These are phyloP conservation scores for Chaetodon auriga DNA, from an alignment of 2,113 vertebrate genomes.

Conservation along the genomic window DNA sequence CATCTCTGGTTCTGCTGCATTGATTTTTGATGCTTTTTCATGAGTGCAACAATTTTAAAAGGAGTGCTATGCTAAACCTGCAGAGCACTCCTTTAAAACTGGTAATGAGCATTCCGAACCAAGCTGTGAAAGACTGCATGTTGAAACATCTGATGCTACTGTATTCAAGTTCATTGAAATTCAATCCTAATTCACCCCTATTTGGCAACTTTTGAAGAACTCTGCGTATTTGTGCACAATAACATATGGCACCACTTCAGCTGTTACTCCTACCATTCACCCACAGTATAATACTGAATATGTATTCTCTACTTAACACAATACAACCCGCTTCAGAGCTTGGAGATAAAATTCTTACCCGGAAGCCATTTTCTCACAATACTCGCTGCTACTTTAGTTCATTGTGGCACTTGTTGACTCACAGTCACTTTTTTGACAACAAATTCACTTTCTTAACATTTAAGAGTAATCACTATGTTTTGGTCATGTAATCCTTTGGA, in stretches of 20 bases:
- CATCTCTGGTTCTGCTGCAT: background rate
- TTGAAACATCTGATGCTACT: slow-evolving; percentile 31
- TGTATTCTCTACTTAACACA: slow-evolving; percentile 38
- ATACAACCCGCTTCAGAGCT: background rate
- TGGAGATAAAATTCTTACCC: background rate
- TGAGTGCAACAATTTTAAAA: background rate
- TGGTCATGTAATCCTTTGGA: slow-evolving; percentile 48
- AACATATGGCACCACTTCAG: slow-evolving; percentile 6
- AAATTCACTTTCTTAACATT: slow-evolving; percentile 32
- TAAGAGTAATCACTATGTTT: slow-evolving; percentile 30
- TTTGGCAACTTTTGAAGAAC: slow-evolving; percentile 43
- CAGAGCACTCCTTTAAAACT: slow-evolving; percentile 12
- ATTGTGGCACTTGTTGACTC: slow-evolving; percentile 16
- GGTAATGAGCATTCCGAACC: background rate
- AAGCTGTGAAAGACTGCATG: background rate
- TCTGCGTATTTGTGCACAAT: background rate
- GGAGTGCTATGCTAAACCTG: slow-evolving; percentile 1
- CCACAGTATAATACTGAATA: slow-evolving; percentile 36
- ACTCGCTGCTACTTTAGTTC: slow-evolving; percentile 1
- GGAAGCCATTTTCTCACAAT: background rate
- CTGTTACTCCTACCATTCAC: slow-evolving; percentile 1
- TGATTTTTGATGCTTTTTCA: background rate
- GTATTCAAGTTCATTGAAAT: slow-evolving; percentile 45
- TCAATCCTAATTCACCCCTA: slow-evolving; percentile 21
- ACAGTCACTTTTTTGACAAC: slow-evolving; percentile 6